Base-by-base conservation (phyloP, 2,797 vertebrate genomes). In the Gadopsis bispinosus region DNA sequence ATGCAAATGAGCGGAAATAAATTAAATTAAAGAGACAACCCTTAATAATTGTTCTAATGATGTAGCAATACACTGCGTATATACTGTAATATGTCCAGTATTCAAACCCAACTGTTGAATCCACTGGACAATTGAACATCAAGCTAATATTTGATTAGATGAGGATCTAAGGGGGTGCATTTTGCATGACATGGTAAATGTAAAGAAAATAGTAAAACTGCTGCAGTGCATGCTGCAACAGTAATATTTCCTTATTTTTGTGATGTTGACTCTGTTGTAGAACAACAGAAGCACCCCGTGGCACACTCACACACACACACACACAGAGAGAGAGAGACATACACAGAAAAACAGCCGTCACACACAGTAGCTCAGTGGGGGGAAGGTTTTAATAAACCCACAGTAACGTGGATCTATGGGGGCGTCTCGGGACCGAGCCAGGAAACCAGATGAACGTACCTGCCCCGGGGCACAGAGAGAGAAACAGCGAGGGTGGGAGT, bases 351-450 rank as follows among this genome's bases (percentile, higher is more conserved):
- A 68, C 79, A 87, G 74, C 74, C 81, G 70, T 84, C 87, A 75
- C 79, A 87, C 83, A 87, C 83, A 87, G 90, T 85, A 90, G 88
- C 91, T 82, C 73, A 80, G 84, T 83, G 67, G 86, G 87, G 89
- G 87, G 93, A 89, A 89, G 90, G 89, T 87, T 91, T 92, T 94
- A 93, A 94, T 93, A 93, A 94, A 93, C 83, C 92, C 87, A 92
- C 90, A 90, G 87, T 87, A 92, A 89, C 74, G 77, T 89, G 85
- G 88, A 89, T 92, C 86, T 91, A 90, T 78, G 88, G 90, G 80
- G 93, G 88, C 82, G 88, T 93, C 92, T 89, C 84, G 73, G 90
- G 89, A 89, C 87, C 31, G 67, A 89, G 89, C 91, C 90, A 92
- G 89, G 84, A 92, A 94, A 90, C 87, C 92, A 93, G 88, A 94